A percentile compares a stretch with the other conserved stretches of the same genome.
Conservation (phyloP, 2,113 vertebrate genomes). For the Myotis yumanensis region DNA sequence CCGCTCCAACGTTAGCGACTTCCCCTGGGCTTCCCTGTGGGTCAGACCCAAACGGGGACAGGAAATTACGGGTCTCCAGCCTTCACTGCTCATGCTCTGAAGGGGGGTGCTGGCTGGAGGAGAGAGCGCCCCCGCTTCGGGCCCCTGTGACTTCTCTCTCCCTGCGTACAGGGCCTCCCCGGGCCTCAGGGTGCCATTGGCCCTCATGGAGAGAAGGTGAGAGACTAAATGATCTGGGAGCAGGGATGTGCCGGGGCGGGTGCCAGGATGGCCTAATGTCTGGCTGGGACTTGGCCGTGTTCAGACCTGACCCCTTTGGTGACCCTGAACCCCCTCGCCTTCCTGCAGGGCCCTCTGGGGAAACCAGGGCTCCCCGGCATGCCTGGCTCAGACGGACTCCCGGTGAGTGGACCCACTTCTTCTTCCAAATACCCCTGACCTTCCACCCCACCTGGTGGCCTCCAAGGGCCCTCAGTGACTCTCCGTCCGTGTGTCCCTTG, state of each 20-base stretch:
- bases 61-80: neutral
- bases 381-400: conserved; percentile 92
- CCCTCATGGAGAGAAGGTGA: conserved; percentile 87
- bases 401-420: conserved; percentile 83
- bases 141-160: neutral
- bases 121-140: fast-evolving
- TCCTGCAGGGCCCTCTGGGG: conserved; percentile 89
- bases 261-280: neutral
- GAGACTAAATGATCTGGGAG: neutral
- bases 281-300: neutral
- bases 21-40: neutral
- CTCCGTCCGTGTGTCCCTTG: neutral
- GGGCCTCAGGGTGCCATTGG: conserved; percentile 87
- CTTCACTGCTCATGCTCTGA: neutral
- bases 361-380: conserved; percentile 95
- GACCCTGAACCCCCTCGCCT: neutral
- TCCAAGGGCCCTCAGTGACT: neutral
- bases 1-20: neutral
- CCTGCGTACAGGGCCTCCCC: conserved; percentile 78
- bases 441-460: neutral
- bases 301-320: neutral
- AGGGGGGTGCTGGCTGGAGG: neutral
- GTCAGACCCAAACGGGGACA: neutral
- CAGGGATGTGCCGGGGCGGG: too few species aligned
- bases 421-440: neutral